Evolutionary conservation across 2,888 invertebrate genomes (phyloP).

Genomic region (Netelia melanura): DNA sequence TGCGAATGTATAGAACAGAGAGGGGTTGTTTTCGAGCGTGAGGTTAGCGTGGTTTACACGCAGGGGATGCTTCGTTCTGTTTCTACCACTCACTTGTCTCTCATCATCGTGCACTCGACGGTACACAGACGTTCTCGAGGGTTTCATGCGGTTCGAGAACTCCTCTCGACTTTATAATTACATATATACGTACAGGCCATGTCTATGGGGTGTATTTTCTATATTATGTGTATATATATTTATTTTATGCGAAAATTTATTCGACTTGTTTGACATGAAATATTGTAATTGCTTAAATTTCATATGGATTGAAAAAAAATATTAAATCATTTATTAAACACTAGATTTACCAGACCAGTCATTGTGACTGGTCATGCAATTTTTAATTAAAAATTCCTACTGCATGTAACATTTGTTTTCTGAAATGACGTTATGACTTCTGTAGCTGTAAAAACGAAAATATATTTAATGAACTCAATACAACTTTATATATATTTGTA

Average conservation of each 20-base stretch:
- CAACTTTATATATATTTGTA: too few relatives aligned
- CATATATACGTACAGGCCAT: not conserved
- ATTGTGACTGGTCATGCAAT: too few relatives aligned
- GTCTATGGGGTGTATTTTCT: not conserved
- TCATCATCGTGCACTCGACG: slow-evolving; percentile 17
- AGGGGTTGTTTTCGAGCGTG: slow-evolving; percentile 71
- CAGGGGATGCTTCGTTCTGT: not conserved
- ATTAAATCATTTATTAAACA: too few relatives aligned
- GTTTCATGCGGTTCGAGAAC: slow-evolving; percentile 25
- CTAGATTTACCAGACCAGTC: too few relatives aligned
- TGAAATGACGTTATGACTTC: too few relatives aligned
- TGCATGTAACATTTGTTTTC: too few relatives aligned
- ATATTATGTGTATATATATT: not conserved
- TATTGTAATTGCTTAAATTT: not conserved
- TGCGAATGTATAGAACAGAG: slow-evolving; percentile 2
- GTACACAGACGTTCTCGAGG: slow-evolving; percentile 31
- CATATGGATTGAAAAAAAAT: too few relatives aligned
- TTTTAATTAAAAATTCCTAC: too few relatives aligned
- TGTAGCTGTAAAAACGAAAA: too few relatives aligned
- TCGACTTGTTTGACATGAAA: not conserved
- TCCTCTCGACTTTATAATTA: slow-evolving; percentile 9
- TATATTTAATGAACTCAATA: too few relatives aligned
- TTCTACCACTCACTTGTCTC: not conserved
- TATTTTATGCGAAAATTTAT: not conserved
- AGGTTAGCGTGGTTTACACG: slow-evolving; percentile 44